Evolutionary conservation across 2,797 vertebrate genomes (phyloP).

Genomic region (Loriculus beryllinus): DNA sequence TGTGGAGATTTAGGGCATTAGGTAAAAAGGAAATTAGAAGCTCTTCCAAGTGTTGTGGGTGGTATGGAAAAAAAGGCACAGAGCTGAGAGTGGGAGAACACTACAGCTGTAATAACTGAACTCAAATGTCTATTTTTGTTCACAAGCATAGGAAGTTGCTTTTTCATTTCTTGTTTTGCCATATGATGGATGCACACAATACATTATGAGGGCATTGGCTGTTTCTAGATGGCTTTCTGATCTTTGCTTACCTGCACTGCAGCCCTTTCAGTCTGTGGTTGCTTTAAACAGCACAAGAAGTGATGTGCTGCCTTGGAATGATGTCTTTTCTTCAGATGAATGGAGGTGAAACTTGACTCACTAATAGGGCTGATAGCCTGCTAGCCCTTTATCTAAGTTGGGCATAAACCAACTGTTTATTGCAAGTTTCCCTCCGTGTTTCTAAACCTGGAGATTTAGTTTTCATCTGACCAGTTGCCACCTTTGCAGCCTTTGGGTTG

Average conservation of each 20-base stretch:
- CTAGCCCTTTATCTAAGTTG: constrained; percentile 9
- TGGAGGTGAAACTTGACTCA: constrained; percentile 8
- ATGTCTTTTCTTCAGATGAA: not conserved
- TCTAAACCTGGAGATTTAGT: constrained; percentile 23
- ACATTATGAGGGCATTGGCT: not conserved
- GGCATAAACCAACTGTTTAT: constrained; percentile 50
- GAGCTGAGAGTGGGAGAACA: not conserved
- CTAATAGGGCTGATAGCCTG: not conserved
- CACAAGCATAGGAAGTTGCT: not conserved
- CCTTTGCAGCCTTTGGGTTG: constrained; percentile 25
- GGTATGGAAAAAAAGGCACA: not conserved
- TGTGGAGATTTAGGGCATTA: constrained; percentile 25
- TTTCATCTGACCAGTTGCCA: not conserved
- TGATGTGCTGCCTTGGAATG: not conserved
- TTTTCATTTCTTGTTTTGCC: not conserved
- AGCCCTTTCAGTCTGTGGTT: not conserved
- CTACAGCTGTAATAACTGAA: not conserved
- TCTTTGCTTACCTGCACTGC: not conserved
- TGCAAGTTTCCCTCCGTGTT: not conserved
- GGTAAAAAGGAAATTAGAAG: constrained; percentile 35
- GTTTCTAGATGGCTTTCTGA: not conserved
- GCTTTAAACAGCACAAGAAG: not conserved
- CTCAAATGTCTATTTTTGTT: not conserved
- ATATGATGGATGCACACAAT: not conserved
- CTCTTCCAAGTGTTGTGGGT: constrained; percentile 2